phyloP scores from a whole-genome alignment of 2,888 invertebrate species.

The Platycnemis pennipes region DNA sequence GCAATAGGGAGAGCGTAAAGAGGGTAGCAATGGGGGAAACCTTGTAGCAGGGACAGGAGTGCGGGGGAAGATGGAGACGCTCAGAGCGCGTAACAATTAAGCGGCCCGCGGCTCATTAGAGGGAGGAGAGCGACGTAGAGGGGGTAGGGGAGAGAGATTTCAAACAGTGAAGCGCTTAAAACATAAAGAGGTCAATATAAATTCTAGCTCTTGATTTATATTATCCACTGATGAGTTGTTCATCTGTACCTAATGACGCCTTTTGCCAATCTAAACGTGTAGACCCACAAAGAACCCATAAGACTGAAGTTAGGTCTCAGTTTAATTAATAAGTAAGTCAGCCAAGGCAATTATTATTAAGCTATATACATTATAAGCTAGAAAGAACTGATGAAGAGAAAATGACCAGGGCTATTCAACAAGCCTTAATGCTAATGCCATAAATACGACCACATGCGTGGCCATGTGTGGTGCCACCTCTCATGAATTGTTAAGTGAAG shows the following conservation, averaged over 20 bases:
- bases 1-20: too few relatives aligned
- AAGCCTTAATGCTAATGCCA: too few relatives aligned
- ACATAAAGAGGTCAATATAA: constrained; percentile 48
- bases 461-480: too few relatives aligned
- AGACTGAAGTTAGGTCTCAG: background rate
- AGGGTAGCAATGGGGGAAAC: too few relatives aligned
- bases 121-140: background rate
- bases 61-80: background rate
- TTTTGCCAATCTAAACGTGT: background rate
- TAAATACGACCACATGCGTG: too few relatives aligned
- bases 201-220: constrained; percentile 44
- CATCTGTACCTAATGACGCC: constrained; percentile 30
- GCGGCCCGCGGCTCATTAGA: constrained; percentile 66
- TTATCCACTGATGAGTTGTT: constrained; percentile 14
- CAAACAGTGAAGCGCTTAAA: constrained; percentile 47
- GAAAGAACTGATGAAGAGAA: too few relatives aligned
- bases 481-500: too few relatives aligned
- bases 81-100: constrained; percentile 48
- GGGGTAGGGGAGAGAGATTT: background rate
- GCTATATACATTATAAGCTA: too few relatives aligned
- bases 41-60: background rate
- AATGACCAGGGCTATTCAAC: too few relatives aligned
- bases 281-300: background rate
- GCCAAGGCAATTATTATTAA: too few relatives aligned
- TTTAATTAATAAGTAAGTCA: too few relatives aligned